Evolutionary conservation across 2,113 vertebrate genomes (phyloP).

Genomic region (Podilymbus podiceps): DNA sequence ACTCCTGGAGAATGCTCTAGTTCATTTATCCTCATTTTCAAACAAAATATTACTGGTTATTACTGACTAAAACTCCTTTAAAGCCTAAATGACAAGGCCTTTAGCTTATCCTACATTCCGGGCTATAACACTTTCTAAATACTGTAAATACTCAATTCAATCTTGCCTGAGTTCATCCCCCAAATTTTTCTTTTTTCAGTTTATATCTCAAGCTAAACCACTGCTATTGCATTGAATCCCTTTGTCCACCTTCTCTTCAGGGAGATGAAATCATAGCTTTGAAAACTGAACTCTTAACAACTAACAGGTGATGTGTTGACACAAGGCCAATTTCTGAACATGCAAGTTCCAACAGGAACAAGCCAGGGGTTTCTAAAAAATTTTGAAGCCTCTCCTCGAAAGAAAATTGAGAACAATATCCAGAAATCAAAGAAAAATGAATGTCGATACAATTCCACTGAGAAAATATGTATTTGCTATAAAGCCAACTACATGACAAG

Average conservation of each 20-base stretch:
- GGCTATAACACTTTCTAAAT: slow-evolving; percentile 8
- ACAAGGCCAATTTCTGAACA: slow-evolving; percentile 60
- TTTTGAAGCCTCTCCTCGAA: slow-evolving; percentile 50
- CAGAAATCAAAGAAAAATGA: slow-evolving; percentile 67
- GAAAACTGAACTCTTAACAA: slow-evolving; percentile 75
- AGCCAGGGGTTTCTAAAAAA: slow-evolving; percentile 35
- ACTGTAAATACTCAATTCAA: slow-evolving; percentile 26
- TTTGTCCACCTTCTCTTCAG: slow-evolving; percentile 64
- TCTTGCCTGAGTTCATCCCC: slow-evolving; percentile 41
- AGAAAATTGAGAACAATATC: slow-evolving; percentile 58
- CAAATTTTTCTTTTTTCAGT: neutral
- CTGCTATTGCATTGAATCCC: slow-evolving; percentile 29
- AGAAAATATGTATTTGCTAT: slow-evolving; percentile 61
- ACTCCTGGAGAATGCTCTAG: neutral
- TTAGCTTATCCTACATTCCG: slow-evolving; percentile 15
- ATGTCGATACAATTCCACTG: slow-evolving; percentile 59
- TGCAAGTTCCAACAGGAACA: slow-evolving; percentile 38
- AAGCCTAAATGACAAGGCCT: slow-evolving; percentile 19
- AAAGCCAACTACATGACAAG: slow-evolving; percentile 59
- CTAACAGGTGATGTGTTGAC: slow-evolving; percentile 75
- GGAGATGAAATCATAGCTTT: slow-evolving; percentile 78
- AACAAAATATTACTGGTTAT: neutral
- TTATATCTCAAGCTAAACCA: slow-evolving; percentile 27
- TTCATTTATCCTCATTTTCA: neutral
- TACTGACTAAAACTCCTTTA: neutral